Evolutionary conservation across 2,113 vertebrate species (phyloP).

Genomic region (Fulica atra): DNA sequence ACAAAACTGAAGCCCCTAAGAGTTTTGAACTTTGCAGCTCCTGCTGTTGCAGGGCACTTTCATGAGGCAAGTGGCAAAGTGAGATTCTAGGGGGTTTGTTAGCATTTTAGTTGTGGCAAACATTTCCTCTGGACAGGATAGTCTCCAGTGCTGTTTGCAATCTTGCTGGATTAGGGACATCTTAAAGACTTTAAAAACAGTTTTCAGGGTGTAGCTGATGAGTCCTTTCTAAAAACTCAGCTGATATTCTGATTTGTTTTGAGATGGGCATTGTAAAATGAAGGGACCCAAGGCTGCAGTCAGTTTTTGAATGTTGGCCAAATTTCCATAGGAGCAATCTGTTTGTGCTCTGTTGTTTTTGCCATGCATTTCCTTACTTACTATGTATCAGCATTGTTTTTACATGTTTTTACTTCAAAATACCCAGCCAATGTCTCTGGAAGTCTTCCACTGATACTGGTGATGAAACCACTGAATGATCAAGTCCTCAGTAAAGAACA

Average conservation of each 20-base stretch:
- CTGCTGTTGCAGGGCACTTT: neutral
- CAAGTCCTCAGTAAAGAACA: neutral
- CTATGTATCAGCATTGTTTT: neutral
- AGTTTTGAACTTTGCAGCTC: neutral
- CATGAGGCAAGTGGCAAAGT: neutral
- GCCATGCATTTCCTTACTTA: neutral
- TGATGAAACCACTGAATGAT: neutral
- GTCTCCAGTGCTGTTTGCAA: neutral
- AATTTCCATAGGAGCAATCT: neutral
- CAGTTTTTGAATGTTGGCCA: neutral
- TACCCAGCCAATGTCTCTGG: neutral
- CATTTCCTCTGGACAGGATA: neutral
- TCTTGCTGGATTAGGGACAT: neutral
- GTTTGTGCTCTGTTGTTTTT: neutral
- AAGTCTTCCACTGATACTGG: neutral
- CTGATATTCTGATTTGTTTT: neutral
- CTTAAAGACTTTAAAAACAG: neutral
- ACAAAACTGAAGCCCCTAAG: neutral
- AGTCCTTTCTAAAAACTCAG: neutral
- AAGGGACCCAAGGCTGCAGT: neutral
- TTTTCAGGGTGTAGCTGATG: neutral
- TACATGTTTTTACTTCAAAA: neutral
- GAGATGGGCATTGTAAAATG: neutral
- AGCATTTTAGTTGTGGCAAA: neutral
- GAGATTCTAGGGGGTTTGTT: neutral